Percentiles rank a stretch among this genome's conserved stretches.
phyloP scores from a whole-genome alignment of 2,797 vertebrate genomes.

The Astyanax mexicanus region DNA sequence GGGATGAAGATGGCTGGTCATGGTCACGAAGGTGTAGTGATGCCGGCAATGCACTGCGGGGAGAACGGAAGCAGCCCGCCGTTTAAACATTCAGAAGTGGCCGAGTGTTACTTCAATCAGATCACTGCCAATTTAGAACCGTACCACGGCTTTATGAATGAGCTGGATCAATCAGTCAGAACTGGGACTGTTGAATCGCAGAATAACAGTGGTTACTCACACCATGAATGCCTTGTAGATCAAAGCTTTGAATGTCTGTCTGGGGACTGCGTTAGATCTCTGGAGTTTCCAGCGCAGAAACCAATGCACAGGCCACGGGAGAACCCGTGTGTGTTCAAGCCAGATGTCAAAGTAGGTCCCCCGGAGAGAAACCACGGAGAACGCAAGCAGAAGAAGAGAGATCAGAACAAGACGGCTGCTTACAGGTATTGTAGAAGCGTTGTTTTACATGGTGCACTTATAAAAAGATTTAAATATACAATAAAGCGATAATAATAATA shows the following conservation, averaged over 20 bases:
- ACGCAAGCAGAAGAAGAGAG: slow-evolving; percentile 93
- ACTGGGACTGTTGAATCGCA: slow-evolving; percentile 77
- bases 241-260: slow-evolving; percentile 84
- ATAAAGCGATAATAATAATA: no score
- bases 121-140: slow-evolving; percentile 77
- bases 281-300: slow-evolving; percentile 59
- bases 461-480: slow-evolving; percentile 52
- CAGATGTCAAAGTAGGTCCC: slow-evolving; percentile 64
- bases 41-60: slow-evolving; percentile 76
- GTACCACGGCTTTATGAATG: slow-evolving; percentile 83
- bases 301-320: slow-evolving; percentile 77
- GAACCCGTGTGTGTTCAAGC: slow-evolving; percentile 74
- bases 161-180: slow-evolving; percentile 77
- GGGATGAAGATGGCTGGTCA: slow-evolving; percentile 78
- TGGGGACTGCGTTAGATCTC: slow-evolving; percentile 74
- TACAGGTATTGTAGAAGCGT: slow-evolving; percentile 75
- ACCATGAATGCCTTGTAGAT: slow-evolving; percentile 86
- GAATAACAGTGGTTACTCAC: slow-evolving; percentile 82
- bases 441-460: background rate
- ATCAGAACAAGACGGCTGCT: slow-evolving; percentile 94
- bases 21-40: slow-evolving; percentile 73
- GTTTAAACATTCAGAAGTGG: slow-evolving; percentile 77
- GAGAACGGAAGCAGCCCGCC: slow-evolving; percentile 75
- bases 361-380: slow-evolving; percentile 77
- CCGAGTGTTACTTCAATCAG: slow-evolving; percentile 79